Evolutionary conservation across 53 echinoderm and acorn worm species (phyloP).

Genomic region (Antedon mediterranea): DNA sequence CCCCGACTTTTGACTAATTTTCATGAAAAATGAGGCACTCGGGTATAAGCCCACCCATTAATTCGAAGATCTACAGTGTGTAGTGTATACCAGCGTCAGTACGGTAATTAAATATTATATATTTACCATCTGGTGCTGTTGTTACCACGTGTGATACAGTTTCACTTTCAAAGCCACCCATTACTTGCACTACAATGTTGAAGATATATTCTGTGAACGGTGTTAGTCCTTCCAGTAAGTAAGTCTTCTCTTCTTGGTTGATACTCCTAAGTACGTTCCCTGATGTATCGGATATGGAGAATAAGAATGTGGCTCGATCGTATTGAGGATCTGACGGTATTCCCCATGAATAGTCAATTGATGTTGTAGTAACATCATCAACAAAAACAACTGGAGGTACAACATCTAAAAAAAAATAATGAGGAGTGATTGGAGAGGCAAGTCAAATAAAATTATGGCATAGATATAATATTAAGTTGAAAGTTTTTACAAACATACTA

Average conservation of each 20-base stretch:
- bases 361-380: background rate
- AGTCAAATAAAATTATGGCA: too few relatives aligned
- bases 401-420: background rate
- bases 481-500: too few relatives aligned
- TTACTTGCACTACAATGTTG: background rate
- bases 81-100: too few relatives aligned
- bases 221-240: background rate
- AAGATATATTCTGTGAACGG: background rate
- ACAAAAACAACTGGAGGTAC: background rate
- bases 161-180: background rate
- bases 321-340: background rate
- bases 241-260: background rate
- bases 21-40: too few relatives aligned
- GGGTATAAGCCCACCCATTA: too few relatives aligned
- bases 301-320: background rate
- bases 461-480: too few relatives aligned
- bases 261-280: background rate
- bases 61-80: too few relatives aligned
- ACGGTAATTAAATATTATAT: too few relatives aligned
- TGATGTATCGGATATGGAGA: background rate
- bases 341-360: background rate
- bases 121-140: background rate
- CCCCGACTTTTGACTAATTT: too few relatives aligned
- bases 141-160: background rate
- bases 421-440: background rate